Conservation (phyloP, 2,888 invertebrate genomes). For the Taenaris catops region DNA sequence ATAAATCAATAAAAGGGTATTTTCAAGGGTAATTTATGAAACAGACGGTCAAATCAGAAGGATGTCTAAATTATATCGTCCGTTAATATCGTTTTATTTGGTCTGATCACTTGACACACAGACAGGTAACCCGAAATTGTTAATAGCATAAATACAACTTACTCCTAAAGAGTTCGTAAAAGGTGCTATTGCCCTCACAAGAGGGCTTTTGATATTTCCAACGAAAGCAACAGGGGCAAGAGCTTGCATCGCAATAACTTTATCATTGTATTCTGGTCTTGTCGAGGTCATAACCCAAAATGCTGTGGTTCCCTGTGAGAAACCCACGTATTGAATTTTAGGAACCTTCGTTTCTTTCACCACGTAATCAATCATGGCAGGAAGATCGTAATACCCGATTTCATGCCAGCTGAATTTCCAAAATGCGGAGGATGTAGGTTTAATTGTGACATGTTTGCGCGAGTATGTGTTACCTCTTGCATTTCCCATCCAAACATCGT, state of each 20-base stretch:
- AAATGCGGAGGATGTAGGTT: conserved; percentile 49
- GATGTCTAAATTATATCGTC: too few relatives aligned
- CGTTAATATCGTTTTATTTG: too few relatives aligned
- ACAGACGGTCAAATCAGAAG: too few relatives aligned
- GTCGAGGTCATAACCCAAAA: conserved; percentile 81
- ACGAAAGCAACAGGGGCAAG: conserved; percentile 81
- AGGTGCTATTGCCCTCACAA: conserved; percentile 63
- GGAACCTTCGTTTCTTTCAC: conserved; percentile 70
- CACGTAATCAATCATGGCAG: conserved; percentile 86
- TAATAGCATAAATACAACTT: too few relatives aligned
- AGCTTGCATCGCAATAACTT: conserved; percentile 78
- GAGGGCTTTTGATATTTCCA: conserved; percentile 62
- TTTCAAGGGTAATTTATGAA: too few relatives aligned
- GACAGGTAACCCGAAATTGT: too few relatives aligned
- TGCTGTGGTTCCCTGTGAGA: conserved; percentile 84
- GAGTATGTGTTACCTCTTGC: conserved; percentile 90
- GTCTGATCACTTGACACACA: too few relatives aligned
- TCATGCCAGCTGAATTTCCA: conserved; percentile 86
- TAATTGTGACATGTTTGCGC: conserved; percentile 73
- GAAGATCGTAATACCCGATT: conserved; percentile 86
- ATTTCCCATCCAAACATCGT: conserved; percentile 93
- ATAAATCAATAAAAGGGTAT: too few relatives aligned
- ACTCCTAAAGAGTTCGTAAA: conserved; percentile 72
- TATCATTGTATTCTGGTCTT: conserved; percentile 79
- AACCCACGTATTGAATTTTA: conserved; percentile 84